Percentiles rank a stretch among this genome's conserved stretches.
These are phyloP conservation scores for Andricus grossulariae DNA, from an alignment of 1,140 invertebrate species.

Conservation along the genomic window DNA sequence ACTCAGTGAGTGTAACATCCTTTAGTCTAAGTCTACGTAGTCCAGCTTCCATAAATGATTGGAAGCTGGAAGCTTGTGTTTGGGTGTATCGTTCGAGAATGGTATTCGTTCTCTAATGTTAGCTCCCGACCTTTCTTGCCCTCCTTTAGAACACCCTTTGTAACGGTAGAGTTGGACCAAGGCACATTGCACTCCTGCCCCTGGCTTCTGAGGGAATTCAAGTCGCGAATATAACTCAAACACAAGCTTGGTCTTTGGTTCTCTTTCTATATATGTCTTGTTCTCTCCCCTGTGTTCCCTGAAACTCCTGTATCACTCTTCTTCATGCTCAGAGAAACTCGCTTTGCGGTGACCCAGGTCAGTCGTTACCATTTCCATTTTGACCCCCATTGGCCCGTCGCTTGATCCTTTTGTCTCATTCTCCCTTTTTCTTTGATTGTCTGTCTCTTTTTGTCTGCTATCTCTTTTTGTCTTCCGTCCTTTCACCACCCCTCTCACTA, in stretches of 20 bases:
- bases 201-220: background rate
- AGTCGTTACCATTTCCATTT: conserved; percentile 41
- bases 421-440: too few species aligned
- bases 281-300: background rate
- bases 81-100: background rate
- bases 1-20: background rate
- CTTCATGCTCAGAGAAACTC: background rate
- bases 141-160: conserved; percentile 21
- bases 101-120: conserved; percentile 4
- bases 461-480: too few species aligned
- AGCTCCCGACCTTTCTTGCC: background rate
- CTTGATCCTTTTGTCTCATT: conserved; percentile 1
- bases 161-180: conserved; percentile 4
- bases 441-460: background rate
- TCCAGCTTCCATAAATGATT: background rate
- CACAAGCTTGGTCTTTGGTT: conserved; percentile 16
- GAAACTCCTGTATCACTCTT: background rate
- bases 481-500: too few species aligned
- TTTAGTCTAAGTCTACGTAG: background rate
- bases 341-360: conserved; percentile 35
- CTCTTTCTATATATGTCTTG: background rate
- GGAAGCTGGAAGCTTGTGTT: background rate
- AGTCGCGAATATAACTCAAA: conserved; percentile 27
- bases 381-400: background rate
- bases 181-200: conserved; percentile 1